These are phyloP conservation scores for Melolontha melolontha DNA, from an alignment of 2,888 invertebrate genomes.

Conservation along the genomic window DNA sequence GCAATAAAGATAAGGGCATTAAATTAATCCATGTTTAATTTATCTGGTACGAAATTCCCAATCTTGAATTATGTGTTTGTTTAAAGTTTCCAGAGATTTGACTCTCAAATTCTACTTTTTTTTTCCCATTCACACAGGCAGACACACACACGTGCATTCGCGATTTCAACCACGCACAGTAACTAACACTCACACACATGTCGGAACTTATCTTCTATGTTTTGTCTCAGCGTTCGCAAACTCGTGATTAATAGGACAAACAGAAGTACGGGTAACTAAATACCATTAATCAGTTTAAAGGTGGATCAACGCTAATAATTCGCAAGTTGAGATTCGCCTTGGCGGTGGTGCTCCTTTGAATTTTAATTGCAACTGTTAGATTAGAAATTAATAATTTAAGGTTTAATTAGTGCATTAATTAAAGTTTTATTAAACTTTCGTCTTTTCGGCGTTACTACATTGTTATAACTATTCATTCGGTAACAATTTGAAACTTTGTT, in stretches of 20 bases:
- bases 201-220: slow-evolving; percentile 9
- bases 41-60: slow-evolving; percentile 1
- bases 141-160: too few species aligned
- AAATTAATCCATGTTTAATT: slow-evolving; percentile 20
- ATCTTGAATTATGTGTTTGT: slow-evolving; percentile 2
- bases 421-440: slow-evolving; percentile 19
- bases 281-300: slow-evolving; percentile 40
- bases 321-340: slow-evolving; percentile 18
- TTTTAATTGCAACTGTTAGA: slow-evolving; percentile 35
- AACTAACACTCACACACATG: background rate
- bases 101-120: slow-evolving; percentile 1
- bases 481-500: too few species aligned
- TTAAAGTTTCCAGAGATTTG: slow-evolving; percentile 1
- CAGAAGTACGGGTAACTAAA: slow-evolving; percentile 37
- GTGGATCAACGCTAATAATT: slow-evolving; percentile 41
- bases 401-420: slow-evolving; percentile 21
- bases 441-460: too few species aligned
- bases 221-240: slow-evolving; percentile 18
- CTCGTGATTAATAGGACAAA: slow-evolving; percentile 41
- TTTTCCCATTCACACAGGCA: background rate
- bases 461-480: too few species aligned
- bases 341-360: slow-evolving; percentile 1
- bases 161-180: too few species aligned
- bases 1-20: slow-evolving; percentile 13
- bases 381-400: slow-evolving; percentile 28